Percentiles rank a stretch among this genome's conserved stretches.
Evolutionary conservation across 2,113 vertebrate species (phyloP).

Genomic region (Regulus satrapa): DNA sequence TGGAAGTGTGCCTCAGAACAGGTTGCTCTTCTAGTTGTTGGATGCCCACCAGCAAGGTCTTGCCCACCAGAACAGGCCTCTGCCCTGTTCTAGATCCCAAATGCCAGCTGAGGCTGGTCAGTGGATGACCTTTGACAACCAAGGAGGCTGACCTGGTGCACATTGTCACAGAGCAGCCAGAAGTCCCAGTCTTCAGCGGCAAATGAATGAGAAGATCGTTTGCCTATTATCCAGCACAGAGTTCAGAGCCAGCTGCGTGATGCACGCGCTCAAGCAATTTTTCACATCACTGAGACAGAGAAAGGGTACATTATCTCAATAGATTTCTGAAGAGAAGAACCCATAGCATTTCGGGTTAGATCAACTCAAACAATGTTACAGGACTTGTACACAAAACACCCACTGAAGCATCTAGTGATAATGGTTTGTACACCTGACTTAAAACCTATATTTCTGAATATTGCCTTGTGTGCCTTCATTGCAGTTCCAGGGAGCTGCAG

Average conservation of each 20-base stretch:
- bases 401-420: not conserved
- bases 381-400: not conserved
- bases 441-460: not conserved
- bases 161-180: not conserved
- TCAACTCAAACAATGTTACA: not conserved
- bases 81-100: not conserved
- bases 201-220: not conserved
- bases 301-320: not conserved
- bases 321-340: not conserved
- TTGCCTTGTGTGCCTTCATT: not conserved
- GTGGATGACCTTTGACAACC: too few species aligned
- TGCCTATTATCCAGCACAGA: not conserved
- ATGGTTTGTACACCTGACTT: not conserved
- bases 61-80: not conserved
- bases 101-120: not conserved
- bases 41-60: not conserved
- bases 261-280: not conserved
- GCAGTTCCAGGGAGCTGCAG: not conserved
- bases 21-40: not conserved
- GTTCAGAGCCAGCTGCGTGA: not conserved
- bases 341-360: not conserved
- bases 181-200: not conserved
- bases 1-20: not conserved
- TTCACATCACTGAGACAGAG: not conserved
- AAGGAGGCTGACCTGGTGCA: not conserved